Base-by-base conservation (phyloP, 2,888 invertebrate species). In the Agrochola macilenta region DNA sequence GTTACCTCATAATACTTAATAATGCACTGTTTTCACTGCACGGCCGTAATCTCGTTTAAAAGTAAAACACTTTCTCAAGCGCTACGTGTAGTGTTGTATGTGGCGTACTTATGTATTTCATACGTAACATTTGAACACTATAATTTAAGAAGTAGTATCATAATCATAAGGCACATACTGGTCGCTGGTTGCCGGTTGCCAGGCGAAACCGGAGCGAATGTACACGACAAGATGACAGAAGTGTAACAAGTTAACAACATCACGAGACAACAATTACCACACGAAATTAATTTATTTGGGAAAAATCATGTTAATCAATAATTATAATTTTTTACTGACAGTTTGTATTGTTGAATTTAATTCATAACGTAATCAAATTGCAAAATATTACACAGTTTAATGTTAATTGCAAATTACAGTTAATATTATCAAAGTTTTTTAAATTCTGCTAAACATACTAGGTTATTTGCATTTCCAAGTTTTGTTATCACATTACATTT, bases 31-130 rank as follows among this genome's bases (percentile, higher is more conserved):
- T n/a, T 52, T 60, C 17, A 46, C 65, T 23, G 39, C 64, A 8
- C 14, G 54, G n/a, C n/a, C 63, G 64, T 60, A 26, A 74, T 74
- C 60, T 58, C 14, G 65, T 78, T 63, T 23, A 43, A 65, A 76
- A 46, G 81, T 74, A 54, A 73, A 58, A 26, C 80, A 78, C 49
- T 65, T 79, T 61, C 81, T 46, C 65, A 26, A 60, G 14, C 20
- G 52, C 46, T 5, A 30, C 17, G 52, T 30, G 52, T 14, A 26
- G 14, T 39, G 43, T 23, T 35, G 61, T 9, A 23, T 52, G 57
- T 46, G 12, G 17, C 52, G 43, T 64, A 46, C 46, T n/a, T n/a
- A 17, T 0, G 30, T 52, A 35, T 74, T 58, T 17, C 58, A 17
- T 64, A n/a, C n/a, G n/a, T n/a, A 39, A 78, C n/a, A 1, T 3